Evolutionary conservation across 1,140 invertebrate species (phyloP).

Genomic region (Brachionus plicatilis): DNA sequence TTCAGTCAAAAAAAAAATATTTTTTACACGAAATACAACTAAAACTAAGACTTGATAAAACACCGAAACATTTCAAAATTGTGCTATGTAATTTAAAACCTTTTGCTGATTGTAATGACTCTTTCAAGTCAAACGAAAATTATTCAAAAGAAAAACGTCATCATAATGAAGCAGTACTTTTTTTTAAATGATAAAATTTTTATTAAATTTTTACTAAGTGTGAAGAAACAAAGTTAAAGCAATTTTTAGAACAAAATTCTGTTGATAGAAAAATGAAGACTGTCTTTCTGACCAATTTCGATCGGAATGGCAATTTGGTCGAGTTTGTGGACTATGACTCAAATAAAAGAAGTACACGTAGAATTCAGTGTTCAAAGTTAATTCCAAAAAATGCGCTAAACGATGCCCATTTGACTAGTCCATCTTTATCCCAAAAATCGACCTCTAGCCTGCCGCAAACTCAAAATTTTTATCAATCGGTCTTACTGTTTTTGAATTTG

Average conservation of each 20-base stretch:
- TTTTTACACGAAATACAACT: not conserved
- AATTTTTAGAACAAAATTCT: not conserved
- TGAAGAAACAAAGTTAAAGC: not conserved
- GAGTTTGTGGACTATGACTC: not conserved
- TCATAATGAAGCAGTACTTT: not conserved
- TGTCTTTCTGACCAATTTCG: not conserved
- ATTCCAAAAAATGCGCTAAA: not conserved
- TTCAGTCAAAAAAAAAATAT: not conserved
- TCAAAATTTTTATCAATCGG: not conserved
- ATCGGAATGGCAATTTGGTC: not conserved
- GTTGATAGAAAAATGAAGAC: not conserved
- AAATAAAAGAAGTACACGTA: not conserved
- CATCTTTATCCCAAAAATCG: not conserved
- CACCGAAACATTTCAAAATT: not conserved
- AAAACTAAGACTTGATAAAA: not conserved
- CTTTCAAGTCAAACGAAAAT: not conserved
- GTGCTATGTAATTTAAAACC: slow-evolving; percentile 12
- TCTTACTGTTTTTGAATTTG: not conserved
- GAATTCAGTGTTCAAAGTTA: not conserved
- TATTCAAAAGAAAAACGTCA: not conserved
- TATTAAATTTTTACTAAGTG: not conserved
- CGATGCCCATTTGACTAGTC: not conserved
- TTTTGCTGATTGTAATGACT: not conserved
- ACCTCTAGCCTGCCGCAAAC: not conserved
- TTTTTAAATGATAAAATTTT: not conserved